These are phyloP conservation scores for Acipenser oxyrinchus DNA, from an alignment of 2,797 vertebrate species.

Conservation along the genomic window DNA sequence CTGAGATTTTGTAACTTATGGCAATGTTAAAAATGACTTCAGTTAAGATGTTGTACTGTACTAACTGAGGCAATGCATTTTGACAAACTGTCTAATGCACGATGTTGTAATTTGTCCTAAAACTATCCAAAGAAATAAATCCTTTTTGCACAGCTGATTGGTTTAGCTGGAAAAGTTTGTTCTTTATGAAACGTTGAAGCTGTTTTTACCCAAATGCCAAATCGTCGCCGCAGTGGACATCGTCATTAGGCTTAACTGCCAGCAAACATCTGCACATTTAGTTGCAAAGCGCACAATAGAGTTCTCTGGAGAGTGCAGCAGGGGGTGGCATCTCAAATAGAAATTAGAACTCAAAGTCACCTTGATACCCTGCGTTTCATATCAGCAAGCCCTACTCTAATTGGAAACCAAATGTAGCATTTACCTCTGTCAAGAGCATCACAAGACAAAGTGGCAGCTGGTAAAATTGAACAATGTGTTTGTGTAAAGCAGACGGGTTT, in stretches of 20 bases:
- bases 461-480: too few relatives aligned
- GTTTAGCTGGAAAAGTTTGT: slow-evolving; percentile 13
- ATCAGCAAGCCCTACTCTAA: background rate
- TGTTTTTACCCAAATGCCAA: slow-evolving; percentile 20
- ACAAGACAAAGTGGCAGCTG: too few relatives aligned
- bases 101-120: slow-evolving; percentile 13
- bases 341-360: background rate
- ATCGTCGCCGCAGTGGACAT: slow-evolving; percentile 20
- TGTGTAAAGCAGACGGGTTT: too few relatives aligned
- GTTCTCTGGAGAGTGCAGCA: background rate
- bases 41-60: too few relatives aligned
- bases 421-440: too few relatives aligned
- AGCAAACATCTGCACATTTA: slow-evolving; percentile 27
- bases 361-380: background rate
- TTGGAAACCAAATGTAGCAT: too few relatives aligned
- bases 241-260: slow-evolving; percentile 26
- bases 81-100: background rate
- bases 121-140: slow-evolving; percentile 11
- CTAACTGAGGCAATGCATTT: too few relatives aligned
- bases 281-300: background rate
- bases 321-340: background rate
- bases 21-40: too few relatives aligned
- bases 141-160: slow-evolving; percentile 14
- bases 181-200: slow-evolving; percentile 27
- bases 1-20: too few relatives aligned